Percentiles rank a stretch among this genome's conserved stretches.
Conservation (phyloP, 2,888 invertebrate genomes). For the Carpatolechia fugitivella region DNA sequence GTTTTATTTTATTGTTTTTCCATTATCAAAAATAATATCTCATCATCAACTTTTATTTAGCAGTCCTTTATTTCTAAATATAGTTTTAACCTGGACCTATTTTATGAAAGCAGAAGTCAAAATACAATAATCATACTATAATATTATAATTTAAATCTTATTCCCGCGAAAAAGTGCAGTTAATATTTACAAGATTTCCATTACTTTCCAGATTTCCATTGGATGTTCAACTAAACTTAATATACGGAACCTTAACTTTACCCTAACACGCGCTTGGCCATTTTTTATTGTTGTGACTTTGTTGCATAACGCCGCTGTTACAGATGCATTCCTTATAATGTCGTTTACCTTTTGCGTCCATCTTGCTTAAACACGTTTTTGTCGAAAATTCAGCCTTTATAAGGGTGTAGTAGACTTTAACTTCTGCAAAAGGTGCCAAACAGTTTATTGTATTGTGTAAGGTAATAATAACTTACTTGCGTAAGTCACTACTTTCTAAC, state of each 20-base stretch:
- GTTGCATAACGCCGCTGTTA: conserved; percentile 6
- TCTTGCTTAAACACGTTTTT: not conserved
- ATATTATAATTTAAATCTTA: no score
- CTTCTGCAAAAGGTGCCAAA: not conserved
- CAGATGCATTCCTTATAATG: conserved; percentile 8
- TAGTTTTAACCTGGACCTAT: no score
- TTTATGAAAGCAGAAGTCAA: no score
- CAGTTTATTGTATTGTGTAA: not conserved
- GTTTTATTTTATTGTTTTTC: no score
- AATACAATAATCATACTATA: no score
- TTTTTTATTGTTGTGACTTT: not conserved
- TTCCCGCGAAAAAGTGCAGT: no score
- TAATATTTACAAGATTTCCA: no score
- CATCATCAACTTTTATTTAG: no score
- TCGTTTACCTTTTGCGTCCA: conserved; percentile 6
- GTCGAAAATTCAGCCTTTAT: not conserved
- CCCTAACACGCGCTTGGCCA: not conserved
- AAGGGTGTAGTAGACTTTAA: not conserved
- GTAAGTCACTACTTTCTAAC: not conserved
- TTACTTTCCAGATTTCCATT: no score
- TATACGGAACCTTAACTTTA: not conserved
- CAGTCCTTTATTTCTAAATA: no score
- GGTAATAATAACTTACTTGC: not conserved
- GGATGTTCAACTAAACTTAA: no score
- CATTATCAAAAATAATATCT: no score